These are phyloP conservation scores for Apogon hyalosoma DNA, from an alignment of 2,797 vertebrate species.

Conservation along the genomic window DNA sequence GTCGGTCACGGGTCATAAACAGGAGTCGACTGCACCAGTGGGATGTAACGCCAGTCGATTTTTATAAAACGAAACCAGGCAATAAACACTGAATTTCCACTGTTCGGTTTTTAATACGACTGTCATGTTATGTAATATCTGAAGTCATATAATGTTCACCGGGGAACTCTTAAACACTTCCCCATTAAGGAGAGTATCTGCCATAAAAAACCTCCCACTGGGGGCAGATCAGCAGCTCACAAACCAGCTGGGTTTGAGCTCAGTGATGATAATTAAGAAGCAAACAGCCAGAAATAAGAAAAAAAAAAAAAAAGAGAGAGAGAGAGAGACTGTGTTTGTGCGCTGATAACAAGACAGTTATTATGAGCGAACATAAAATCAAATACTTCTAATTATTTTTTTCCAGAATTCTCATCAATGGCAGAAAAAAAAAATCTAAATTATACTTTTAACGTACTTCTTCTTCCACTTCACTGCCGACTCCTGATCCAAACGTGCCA, in stretches of 20 bases:
- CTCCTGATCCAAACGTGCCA: too few species aligned
- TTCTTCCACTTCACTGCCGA: too few species aligned
- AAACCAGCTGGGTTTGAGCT: background rate
- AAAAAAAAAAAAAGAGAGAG: too few species aligned
- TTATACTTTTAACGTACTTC: too few species aligned
- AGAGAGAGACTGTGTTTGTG: too few species aligned
- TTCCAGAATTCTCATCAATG: too few species aligned
- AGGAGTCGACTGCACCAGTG: slow-evolving; percentile 2
- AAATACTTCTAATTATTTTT: too few species aligned
- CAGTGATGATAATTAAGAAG: background rate
- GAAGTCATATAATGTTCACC: background rate
- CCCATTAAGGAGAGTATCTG: background rate
- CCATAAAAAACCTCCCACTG: background rate
- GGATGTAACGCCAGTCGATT: slow-evolving; percentile 24
- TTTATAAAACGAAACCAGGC: background rate
- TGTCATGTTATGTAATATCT: slow-evolving; percentile 10
- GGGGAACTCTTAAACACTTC: background rate
- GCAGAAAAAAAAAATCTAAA: too few species aligned
- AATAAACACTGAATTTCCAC: slow-evolving; percentile 1
- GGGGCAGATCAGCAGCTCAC: slow-evolving; percentile 1
- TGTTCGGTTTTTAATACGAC: slow-evolving; percentile 7
- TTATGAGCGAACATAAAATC: too few species aligned
- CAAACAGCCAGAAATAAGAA: background rate
- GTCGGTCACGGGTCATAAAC: slow-evolving; percentile 12
- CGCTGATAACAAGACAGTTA: too few species aligned